Evolutionary conservation across 2,797 vertebrate genomes (phyloP).

Genomic region (Hemibagrus guttatus): DNA sequence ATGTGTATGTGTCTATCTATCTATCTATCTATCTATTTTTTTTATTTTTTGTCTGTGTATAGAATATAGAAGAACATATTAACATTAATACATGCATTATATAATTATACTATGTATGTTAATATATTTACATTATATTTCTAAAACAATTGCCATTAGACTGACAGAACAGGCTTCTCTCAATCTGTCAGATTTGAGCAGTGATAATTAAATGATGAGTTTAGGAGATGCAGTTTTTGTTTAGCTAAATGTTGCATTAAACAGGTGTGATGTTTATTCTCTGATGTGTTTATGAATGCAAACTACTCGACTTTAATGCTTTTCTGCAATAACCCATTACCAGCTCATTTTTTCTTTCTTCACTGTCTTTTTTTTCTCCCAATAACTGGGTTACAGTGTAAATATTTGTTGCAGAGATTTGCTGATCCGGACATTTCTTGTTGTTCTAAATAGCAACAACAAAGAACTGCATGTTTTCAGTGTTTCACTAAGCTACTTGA

Average conservation of each 20-base stretch:
- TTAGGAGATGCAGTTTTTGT: neutral
- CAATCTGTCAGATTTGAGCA: neutral
- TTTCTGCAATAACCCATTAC: slow-evolving; percentile 60
- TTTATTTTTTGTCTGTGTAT: too few relatives aligned
- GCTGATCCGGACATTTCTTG: slow-evolving; percentile 69
- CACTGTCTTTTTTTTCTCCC: slow-evolving; percentile 47
- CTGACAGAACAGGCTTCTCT: neutral
- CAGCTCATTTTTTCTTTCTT: slow-evolving; percentile 54
- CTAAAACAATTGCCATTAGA: neutral
- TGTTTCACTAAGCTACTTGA: slow-evolving; percentile 77
- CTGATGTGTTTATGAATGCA: slow-evolving; percentile 56
- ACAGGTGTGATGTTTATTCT: slow-evolving; percentile 13
- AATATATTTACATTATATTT: neutral
- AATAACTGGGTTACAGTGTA: slow-evolving; percentile 66
- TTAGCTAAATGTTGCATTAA: slow-evolving; percentile 8
- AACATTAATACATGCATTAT: neutral
- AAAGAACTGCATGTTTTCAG: slow-evolving; percentile 64
- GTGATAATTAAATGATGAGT: neutral
- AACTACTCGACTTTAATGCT: slow-evolving; percentile 38
- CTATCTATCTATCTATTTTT: neutral
- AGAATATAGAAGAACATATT: neutral
- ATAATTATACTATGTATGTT: too few relatives aligned
- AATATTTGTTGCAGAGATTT: slow-evolving; percentile 60
- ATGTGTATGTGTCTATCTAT: neutral
- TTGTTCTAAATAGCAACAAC: slow-evolving; percentile 57